Percentiles rank a stretch among this genome's conserved stretches.
Conservation (phyloP, 2,113 vertebrate species). For the Chaetodon auriga region DNA sequence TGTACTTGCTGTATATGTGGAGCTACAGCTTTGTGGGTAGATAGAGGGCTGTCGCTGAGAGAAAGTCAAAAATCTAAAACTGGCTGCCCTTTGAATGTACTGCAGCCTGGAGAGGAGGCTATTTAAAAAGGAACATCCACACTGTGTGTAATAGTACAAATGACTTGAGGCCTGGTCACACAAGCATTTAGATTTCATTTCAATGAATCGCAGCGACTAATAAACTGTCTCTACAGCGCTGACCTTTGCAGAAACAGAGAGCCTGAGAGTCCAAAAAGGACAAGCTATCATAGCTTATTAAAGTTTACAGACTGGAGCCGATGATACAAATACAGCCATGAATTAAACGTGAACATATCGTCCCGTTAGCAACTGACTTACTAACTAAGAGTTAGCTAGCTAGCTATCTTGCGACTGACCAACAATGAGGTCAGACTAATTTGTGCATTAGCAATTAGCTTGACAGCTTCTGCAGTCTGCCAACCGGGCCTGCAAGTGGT, state of each 20-base stretch:
- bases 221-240: neutral
- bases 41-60: constrained; percentile 13
- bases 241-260: constrained; percentile 3
- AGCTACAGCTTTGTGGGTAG: constrained; percentile 9
- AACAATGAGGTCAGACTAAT: no score
- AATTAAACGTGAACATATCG: neutral
- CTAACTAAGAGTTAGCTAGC: no score
- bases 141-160: constrained; percentile 8
- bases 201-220: neutral
- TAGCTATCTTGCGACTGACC: no score
- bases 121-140: neutral
- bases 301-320: neutral
- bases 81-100: neutral
- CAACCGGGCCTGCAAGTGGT: neutral
- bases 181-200: neutral
- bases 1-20: neutral
- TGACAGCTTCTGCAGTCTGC: neutral
- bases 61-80: constrained; percentile 10
- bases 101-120: neutral
- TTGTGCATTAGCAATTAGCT: neutral
- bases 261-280: neutral
- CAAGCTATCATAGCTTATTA: neutral
- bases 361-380: neutral
- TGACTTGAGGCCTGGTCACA: neutral
- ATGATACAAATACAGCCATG: neutral